Conservation (phyloP, 2,113 vertebrate species). For the Cephalophus harveyi region DNA sequence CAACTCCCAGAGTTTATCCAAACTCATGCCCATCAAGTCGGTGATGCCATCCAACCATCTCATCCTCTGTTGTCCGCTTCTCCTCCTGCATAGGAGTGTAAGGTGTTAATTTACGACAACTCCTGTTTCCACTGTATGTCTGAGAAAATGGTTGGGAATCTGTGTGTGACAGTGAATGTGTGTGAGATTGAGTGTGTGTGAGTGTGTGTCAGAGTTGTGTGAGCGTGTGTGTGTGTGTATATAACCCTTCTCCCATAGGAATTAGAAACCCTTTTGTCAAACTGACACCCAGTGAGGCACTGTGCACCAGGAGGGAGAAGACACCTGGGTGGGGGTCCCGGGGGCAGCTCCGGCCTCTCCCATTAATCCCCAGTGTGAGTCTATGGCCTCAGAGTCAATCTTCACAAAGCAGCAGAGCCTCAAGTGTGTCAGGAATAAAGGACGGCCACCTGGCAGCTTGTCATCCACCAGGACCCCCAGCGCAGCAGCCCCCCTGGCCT, state of each 20-base stretch:
- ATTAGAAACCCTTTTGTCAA: background rate
- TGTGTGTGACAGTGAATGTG: too few relatives aligned
- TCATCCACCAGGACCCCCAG: background rate
- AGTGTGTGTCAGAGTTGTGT: background rate
- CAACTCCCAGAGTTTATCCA: background rate
- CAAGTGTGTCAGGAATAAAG: background rate
- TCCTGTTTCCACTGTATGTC: background rate
- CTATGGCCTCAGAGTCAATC: background rate
- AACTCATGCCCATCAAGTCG: background rate
- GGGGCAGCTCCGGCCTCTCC: accelerated
- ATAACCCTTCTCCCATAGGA: background rate
- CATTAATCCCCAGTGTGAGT: background rate
- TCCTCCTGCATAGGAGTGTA: background rate
- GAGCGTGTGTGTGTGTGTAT: background rate
- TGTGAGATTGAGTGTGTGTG: background rate
- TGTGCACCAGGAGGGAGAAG: background rate
- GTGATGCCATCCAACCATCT: background rate
- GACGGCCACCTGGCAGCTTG: background rate
- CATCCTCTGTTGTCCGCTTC: background rate
- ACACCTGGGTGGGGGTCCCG: too few relatives aligned
- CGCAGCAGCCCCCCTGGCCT: background rate
- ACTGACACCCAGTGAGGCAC: background rate
- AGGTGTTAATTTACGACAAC: accelerated
- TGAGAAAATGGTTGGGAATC: background rate
- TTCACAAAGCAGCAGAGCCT: background rate